Percentiles rank a stretch among this genome's conserved stretches.
Evolutionary conservation across 2,797 vertebrate species (phyloP).

Genomic region (Stomatorhinus walkeri): DNA sequence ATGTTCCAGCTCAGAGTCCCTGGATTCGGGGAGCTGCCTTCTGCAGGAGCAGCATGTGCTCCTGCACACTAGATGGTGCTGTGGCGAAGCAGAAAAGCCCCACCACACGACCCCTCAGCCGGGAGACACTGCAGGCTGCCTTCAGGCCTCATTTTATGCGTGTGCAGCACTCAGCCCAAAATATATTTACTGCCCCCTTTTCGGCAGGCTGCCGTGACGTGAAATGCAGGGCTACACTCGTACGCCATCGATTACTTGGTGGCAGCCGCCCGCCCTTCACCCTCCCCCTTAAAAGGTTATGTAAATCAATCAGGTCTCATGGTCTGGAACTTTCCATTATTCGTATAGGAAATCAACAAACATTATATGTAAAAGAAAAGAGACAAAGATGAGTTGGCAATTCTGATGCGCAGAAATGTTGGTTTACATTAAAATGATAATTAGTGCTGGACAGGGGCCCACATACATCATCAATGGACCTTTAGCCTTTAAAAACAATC

Average conservation of each 20-base stretch:
- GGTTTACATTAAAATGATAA: slow-evolving; percentile 6
- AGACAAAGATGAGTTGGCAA: neutral
- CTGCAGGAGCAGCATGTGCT: neutral
- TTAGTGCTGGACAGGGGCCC: neutral
- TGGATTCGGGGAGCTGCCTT: neutral
- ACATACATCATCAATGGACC: neutral
- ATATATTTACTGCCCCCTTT: slow-evolving; percentile 15
- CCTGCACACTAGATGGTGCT: slow-evolving; percentile 42
- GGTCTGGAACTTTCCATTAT: slow-evolving; percentile 64
- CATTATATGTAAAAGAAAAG: neutral
- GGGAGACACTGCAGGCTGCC: slow-evolving; percentile 12
- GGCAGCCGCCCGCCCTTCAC: neutral
- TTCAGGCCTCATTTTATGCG: slow-evolving; percentile 18
- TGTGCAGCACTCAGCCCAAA: slow-evolving; percentile 23
- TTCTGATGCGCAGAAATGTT: slow-evolving; percentile 8
- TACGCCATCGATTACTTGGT: slow-evolving; percentile 9
- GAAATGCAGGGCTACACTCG: neutral
- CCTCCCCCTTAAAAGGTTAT: slow-evolving; percentile 12
- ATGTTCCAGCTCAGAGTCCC: neutral
- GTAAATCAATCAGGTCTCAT: slow-evolving; percentile 49
- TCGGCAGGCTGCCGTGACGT: neutral
- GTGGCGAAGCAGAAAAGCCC: slow-evolving; percentile 31
- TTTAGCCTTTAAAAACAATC: neutral
- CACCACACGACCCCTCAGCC: neutral
- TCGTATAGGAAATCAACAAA: slow-evolving; percentile 41